Evolutionary conservation across 2,888 invertebrate species (phyloP).

Genomic region (Hemithea aestivaria): DNA sequence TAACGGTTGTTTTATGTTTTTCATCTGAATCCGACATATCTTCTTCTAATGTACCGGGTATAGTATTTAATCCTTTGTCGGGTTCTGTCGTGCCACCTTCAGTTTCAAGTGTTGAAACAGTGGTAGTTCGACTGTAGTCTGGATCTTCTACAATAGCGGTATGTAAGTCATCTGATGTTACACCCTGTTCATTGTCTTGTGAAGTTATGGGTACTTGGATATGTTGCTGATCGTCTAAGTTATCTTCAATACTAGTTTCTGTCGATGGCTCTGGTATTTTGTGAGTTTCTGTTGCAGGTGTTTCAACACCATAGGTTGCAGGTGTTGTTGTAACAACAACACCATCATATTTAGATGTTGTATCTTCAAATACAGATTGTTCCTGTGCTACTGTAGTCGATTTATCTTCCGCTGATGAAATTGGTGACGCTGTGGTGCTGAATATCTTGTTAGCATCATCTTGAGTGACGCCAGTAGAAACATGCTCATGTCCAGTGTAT

Average conservation of each 20-base stretch:
- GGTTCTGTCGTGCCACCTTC: slow-evolving; percentile 30
- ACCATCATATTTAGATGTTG: no score
- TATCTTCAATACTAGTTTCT: slow-evolving; percentile 1
- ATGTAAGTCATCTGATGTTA: slow-evolving; percentile 15
- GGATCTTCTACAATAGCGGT: slow-evolving; percentile 2
- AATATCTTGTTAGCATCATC: slow-evolving; percentile 6
- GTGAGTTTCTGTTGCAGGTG: slow-evolving; percentile 5
- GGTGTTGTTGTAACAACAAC: slow-evolving; percentile 6
- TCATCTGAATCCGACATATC: slow-evolving; percentile 28
- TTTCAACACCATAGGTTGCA: slow-evolving; percentile 9
- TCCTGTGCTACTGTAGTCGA: slow-evolving; percentile 1
- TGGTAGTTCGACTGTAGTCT: slow-evolving; percentile 18
- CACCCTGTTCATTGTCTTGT: slow-evolving; percentile 28
- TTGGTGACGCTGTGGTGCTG: slow-evolving; percentile 9
- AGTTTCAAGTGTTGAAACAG: slow-evolving; percentile 16
- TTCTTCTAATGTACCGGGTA: slow-evolving; percentile 43
- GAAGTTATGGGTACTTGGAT: slow-evolving; percentile 5
- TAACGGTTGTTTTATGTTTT: slow-evolving; percentile 23
- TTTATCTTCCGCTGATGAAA: slow-evolving; percentile 7
- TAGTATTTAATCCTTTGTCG: slow-evolving; percentile 52
- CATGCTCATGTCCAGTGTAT: slow-evolving; percentile 11
- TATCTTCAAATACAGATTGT: slow-evolving; percentile 4
- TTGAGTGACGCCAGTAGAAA: slow-evolving; percentile 9
- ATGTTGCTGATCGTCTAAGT: slow-evolving; percentile 3
- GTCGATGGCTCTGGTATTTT: not conserved